phyloP scores from a whole-genome alignment of 30 jellyfish, hydroid and myxozoan genomes.

The Aurelia sp. region DNA sequence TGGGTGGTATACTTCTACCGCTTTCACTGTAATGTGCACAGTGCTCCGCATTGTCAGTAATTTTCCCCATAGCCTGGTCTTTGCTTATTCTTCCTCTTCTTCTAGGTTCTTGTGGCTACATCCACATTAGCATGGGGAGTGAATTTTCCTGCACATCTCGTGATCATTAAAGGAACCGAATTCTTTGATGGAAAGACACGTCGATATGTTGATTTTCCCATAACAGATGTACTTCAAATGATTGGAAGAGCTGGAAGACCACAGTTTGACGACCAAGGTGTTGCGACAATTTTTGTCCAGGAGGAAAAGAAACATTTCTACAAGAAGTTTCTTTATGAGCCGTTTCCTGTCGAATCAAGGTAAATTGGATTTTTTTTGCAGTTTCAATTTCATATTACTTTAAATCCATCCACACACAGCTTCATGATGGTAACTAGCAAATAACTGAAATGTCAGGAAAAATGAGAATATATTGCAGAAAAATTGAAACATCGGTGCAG shows the following conservation, averaged over 20 bases:
- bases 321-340: constrained; percentile 97
- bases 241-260: constrained; percentile 99
- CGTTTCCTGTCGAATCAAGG: constrained; percentile 99
- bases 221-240: constrained; percentile 99
- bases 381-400: not conserved
- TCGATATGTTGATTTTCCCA: constrained; percentile 98
- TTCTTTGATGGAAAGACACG: constrained; percentile 93
- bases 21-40: no score
- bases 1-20: no score
- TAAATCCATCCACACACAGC: no score
- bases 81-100: not conserved
- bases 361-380: not conserved
- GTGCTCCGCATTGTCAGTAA: no score
- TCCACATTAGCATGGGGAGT: constrained; percentile 99
- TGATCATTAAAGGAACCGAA: constrained; percentile 97
- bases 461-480: no score
- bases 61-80: not conserved
- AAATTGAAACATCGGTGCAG: no score
- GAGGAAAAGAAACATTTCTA: constrained; percentile 97
- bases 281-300: constrained; percentile 97
- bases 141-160: constrained; percentile 99
- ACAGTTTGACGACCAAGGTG: constrained; percentile 98
- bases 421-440: no score
- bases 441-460: no score
- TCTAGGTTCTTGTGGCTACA: constrained; percentile 95